phyloP scores from a whole-genome alignment of 2,888 invertebrate species.

The Teleiodes luculella region DNA sequence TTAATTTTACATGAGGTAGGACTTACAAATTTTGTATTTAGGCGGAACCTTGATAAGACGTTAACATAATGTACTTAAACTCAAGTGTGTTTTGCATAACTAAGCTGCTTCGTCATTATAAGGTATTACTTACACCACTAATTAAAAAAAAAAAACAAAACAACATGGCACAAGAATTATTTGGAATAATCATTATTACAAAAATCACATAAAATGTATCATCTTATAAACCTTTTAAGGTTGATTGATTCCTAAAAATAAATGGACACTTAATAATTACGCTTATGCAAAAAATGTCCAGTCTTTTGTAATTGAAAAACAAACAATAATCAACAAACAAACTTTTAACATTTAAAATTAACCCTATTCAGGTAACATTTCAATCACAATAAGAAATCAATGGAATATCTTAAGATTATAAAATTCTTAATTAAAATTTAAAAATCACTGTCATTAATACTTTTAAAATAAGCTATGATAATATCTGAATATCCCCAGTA shows the following conservation, averaged over 20 bases:
- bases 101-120: too few relatives aligned
- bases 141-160: too few relatives aligned
- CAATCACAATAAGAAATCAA: constrained; percentile 7
- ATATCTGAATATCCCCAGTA: constrained; percentile 2
- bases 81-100: too few relatives aligned
- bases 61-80: too few relatives aligned
- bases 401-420: neutral
- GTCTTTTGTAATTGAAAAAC: constrained; percentile 2
- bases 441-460: neutral
- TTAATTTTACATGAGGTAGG: too few relatives aligned
- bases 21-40: too few relatives aligned
- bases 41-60: too few relatives aligned
- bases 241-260: too few relatives aligned
- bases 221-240: too few relatives aligned
- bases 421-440: neutral
- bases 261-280: too few relatives aligned
- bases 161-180: neutral
- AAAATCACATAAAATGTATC: neutral
- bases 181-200: neutral
- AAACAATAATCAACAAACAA: constrained; percentile 19
- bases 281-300: too few relatives aligned
- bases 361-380: constrained; percentile 7
- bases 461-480: constrained; percentile 1
- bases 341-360: constrained; percentile 11
- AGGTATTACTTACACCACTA: too few relatives aligned